Percentiles rank a stretch among this genome's conserved stretches.
phyloP scores from a whole-genome alignment of 2,888 invertebrate genomes.

The Seira sanloemensis region DNA sequence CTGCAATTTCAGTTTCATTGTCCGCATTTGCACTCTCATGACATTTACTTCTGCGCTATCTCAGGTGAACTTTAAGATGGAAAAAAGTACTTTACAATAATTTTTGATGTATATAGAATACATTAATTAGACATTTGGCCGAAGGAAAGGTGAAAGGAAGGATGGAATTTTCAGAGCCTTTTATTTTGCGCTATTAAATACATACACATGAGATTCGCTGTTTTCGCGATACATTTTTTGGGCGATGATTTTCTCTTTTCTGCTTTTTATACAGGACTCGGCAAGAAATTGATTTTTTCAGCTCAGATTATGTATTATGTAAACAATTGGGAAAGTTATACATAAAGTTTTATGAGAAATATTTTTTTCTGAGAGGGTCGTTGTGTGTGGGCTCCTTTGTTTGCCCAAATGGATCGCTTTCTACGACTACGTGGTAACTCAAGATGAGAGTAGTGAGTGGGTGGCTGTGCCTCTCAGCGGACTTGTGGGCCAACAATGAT shows the following conservation, averaged over 20 bases:
- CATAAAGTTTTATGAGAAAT: not conserved
- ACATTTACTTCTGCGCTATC: too few species aligned
- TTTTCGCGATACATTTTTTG: not conserved
- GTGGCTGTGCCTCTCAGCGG: conserved; percentile 41
- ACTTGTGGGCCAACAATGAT: conserved; percentile 73
- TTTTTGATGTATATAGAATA: too few species aligned
- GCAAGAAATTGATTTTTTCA: not conserved
- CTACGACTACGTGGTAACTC: not conserved
- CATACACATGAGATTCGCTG: not conserved
- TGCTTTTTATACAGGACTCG: too few species aligned
- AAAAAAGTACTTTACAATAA: not conserved
- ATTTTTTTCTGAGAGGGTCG: too few species aligned
- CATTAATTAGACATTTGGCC: too few species aligned
- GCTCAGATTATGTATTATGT: not conserved
- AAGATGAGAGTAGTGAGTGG: conserved; percentile 25
- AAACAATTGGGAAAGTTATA: not conserved
- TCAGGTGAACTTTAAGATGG: not conserved
- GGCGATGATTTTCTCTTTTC: not conserved
- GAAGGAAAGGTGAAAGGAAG: too few species aligned
- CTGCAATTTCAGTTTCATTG: not conserved
- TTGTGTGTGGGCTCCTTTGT: conserved; percentile 9
- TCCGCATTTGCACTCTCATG: not conserved
- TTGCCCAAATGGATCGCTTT: not conserved
- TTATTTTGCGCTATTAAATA: too few species aligned
- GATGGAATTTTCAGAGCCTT: too few species aligned